Conservation (phyloP, 2,113 vertebrate species). For the Columbina picui region DNA sequence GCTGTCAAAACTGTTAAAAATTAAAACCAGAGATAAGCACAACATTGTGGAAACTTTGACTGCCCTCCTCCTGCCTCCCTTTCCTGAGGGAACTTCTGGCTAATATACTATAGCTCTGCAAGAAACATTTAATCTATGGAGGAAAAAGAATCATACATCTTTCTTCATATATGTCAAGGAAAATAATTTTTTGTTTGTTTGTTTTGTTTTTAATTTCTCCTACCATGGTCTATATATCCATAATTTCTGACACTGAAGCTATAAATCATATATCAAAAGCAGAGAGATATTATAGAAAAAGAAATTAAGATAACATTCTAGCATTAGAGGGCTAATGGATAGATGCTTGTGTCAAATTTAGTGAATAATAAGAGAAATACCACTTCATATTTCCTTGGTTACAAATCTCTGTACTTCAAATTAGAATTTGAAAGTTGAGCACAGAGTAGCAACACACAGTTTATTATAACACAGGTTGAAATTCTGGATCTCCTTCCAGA, state of each 20-base stretch:
- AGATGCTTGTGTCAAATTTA: constrained; percentile 9
- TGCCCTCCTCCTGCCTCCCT: not conserved
- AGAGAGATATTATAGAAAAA: not conserved
- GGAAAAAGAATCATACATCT: constrained; percentile 30
- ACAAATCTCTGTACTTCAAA: constrained; percentile 18
- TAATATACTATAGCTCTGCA: not conserved
- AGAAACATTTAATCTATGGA: not conserved
- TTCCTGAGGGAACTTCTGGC: not conserved
- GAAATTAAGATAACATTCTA: not conserved
- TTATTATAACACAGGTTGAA: not conserved
- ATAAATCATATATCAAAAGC: constrained; percentile 16
- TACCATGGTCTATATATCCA: not conserved
- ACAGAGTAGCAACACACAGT: not conserved
- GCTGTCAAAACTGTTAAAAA: not conserved
- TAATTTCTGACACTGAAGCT: constrained; percentile 5
- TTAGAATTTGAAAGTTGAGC: constrained; percentile 23
- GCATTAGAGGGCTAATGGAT: not conserved
- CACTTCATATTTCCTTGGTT: constrained; percentile 39
- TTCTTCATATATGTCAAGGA: not conserved
- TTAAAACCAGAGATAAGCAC: not conserved
- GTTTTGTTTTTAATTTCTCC: not conserved
- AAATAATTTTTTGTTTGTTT: not conserved
- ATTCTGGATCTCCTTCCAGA: not conserved
- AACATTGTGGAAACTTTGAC: not conserved
- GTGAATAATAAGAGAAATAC: constrained; percentile 9